Base-by-base conservation (phyloP, 2,113 vertebrate species). In the crab-eating macaque (Macaca fascicularis) region DNA sequence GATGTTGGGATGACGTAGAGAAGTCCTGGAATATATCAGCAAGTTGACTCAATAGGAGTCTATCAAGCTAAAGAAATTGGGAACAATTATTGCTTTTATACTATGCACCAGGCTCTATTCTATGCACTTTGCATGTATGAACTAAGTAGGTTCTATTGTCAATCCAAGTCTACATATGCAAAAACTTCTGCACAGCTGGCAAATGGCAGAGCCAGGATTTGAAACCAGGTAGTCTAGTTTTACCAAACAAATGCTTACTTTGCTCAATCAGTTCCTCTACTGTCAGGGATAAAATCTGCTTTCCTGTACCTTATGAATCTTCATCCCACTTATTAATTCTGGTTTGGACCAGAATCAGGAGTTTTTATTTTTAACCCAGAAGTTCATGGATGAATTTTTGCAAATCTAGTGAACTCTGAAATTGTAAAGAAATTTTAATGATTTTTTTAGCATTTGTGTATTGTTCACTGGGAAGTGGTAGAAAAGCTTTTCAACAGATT, bases 321-420 rank as follows among this genome's bases (percentile, higher is more conserved):
- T 19, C 22, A 97, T 50, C 69, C 74, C 79, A 92, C 45, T 85
- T 91, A n/a, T 9, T 30, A 95, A 93, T 92, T 93, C 87, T 90
- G 22, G 17, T 69, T 92, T 92, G 55, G 50, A 87, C 12, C 12
- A 93, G 82, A 78, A 52, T 57, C 32, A 92, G 64, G 70, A 76
- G 19, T 52, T 35, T 35, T 69, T 17, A 35, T 11, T 79, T 94
- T 93, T 86, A 86, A 74, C 55, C 43, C 67, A 79, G 27, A 87
- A 32, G 16, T 86, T 80, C 61, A n/a, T 91, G 55, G 40, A 64
- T 93, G 57, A 25, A 88, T 96, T 96, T 95, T 75, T 81, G 10
- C 38, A 87, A 61, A 27, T 87, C 61, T 50, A 74, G 79, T 10
- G 38, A 90, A 80, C 27, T 9, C 27, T 91, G 38, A 93, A 79